phyloP scores from a whole-genome alignment of 2,888 invertebrate species.

The Tryphoninae sp. region DNA sequence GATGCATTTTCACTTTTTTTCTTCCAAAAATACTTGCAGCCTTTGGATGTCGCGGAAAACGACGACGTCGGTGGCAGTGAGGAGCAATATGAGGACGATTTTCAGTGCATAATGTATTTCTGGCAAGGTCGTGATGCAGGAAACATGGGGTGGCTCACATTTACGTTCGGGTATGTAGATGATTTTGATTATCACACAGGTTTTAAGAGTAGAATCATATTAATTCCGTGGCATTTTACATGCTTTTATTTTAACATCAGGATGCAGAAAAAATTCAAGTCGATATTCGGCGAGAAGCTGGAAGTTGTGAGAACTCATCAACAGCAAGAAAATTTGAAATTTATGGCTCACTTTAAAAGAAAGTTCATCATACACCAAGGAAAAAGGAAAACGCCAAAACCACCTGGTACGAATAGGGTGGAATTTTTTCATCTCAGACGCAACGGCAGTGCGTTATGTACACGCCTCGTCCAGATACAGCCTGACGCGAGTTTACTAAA shows the following conservation, averaged over 20 bases:
- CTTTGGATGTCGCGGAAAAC: slow-evolving; percentile 82
- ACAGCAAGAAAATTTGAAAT: slow-evolving; percentile 99
- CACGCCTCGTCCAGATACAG: slow-evolving; percentile 94
- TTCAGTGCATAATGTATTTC: slow-evolving; percentile 99
- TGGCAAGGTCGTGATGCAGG: slow-evolving; percentile 99
- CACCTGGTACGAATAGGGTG: slow-evolving; percentile 82
- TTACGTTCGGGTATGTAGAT: slow-evolving; percentile 91
- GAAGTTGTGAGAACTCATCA: slow-evolving; percentile 98
- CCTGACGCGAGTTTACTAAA: slow-evolving; percentile 93
- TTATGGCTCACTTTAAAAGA: slow-evolving; percentile 97
- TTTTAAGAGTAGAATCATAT: slow-evolving; percentile 71
- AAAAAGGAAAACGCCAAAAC: slow-evolving; percentile 85
- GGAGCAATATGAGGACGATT: slow-evolving; percentile 86
- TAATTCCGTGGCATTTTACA: background rate
- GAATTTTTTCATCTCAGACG: slow-evolving; percentile 97
- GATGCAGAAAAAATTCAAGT: slow-evolving; percentile 94
- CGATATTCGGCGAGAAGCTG: slow-evolving; percentile 92
- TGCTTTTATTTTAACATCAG: slow-evolving; percentile 75
- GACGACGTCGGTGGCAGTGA: slow-evolving; percentile 82
- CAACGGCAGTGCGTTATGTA: slow-evolving; percentile 97
- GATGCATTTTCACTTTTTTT: background rate
- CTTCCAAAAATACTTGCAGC: slow-evolving; percentile 67
- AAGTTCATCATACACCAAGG: slow-evolving; percentile 96
- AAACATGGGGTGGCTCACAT: slow-evolving; percentile 99
- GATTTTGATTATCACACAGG: background rate